Conservation (phyloP, 2,113 vertebrate genomes). For the Aleadryas rufinucha region DNA sequence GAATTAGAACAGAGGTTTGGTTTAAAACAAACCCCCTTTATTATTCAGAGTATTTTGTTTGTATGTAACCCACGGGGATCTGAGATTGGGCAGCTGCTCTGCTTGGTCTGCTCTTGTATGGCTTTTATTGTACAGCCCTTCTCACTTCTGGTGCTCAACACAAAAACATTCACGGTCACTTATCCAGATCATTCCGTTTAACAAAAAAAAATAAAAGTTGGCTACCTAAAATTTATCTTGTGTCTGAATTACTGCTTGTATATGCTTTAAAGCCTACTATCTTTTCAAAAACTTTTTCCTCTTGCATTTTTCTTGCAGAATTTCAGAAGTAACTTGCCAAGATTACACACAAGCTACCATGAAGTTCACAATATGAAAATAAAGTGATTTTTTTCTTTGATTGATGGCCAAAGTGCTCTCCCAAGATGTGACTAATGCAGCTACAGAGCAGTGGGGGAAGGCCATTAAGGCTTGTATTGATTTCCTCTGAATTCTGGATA, state of each 20-base stretch:
- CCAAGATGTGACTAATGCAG: constrained; percentile 32
- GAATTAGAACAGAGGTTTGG: not conserved
- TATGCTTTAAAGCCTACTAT: not conserved
- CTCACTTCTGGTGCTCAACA: not conserved
- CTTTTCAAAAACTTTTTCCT: not conserved
- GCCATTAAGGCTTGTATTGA: constrained; percentile 30
- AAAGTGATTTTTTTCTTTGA: constrained; percentile 6
- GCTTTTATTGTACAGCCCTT: not conserved
- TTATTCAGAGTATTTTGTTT: not conserved
- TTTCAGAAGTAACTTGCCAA: not conserved
- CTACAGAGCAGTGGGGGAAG: not conserved
- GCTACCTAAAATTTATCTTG: not conserved
- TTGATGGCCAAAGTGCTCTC: not conserved
- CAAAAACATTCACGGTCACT: not conserved
- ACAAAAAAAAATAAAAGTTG: not conserved
- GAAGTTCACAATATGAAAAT: constrained; percentile 28
- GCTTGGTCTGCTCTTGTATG: not conserved
- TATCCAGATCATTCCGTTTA: not conserved
- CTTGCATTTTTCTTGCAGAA: not conserved
- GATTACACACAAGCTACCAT: not conserved
- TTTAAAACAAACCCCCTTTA: not conserved
- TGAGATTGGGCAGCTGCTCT: not conserved
- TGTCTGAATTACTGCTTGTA: not conserved
- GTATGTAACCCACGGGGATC: not conserved
- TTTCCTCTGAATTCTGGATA: constrained; percentile 6